A percentile compares a stretch with the other conserved stretches of the same genome.
Evolutionary conservation across 2,113 vertebrate genomes (phyloP).

Genomic region (Pygoscelis antarcticus): DNA sequence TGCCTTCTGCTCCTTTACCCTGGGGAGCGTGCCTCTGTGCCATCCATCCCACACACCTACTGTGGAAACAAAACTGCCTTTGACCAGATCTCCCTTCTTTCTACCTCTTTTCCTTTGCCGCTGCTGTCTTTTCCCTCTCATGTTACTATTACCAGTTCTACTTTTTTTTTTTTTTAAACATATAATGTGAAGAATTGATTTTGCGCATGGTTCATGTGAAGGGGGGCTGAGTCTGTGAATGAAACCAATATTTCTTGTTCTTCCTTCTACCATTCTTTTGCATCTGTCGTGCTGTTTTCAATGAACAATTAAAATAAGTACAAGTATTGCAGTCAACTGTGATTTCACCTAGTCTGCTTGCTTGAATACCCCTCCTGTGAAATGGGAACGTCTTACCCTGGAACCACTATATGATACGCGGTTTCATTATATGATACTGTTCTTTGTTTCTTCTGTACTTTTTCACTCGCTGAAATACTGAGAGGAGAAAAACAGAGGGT

Average conservation of each 20-base stretch:
- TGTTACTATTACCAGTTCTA: background rate
- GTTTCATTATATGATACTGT: fast-evolving
- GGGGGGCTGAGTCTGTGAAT: background rate
- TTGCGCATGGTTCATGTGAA: background rate
- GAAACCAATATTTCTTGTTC: background rate
- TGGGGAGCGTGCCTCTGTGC: fast-evolving
- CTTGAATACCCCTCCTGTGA: background rate
- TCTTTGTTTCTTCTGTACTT: background rate
- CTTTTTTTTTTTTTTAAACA: background rate
- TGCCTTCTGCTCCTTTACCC: background rate
- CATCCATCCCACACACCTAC: background rate
- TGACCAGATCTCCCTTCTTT: background rate
- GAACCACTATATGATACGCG: fast-evolving
- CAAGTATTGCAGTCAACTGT: background rate
- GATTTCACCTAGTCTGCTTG: background rate
- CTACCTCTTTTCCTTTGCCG: background rate
- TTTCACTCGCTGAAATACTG: background rate
- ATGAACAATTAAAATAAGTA: background rate
- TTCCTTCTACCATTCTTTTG: background rate
- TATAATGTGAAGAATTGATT: background rate
- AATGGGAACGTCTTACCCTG: background rate
- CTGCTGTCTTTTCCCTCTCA: background rate
- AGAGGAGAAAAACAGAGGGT: background rate
- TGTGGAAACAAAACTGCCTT: background rate
- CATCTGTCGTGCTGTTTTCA: background rate